Conservation (phyloP, 2,888 invertebrate genomes). For the Apotomis capreana region DNA sequence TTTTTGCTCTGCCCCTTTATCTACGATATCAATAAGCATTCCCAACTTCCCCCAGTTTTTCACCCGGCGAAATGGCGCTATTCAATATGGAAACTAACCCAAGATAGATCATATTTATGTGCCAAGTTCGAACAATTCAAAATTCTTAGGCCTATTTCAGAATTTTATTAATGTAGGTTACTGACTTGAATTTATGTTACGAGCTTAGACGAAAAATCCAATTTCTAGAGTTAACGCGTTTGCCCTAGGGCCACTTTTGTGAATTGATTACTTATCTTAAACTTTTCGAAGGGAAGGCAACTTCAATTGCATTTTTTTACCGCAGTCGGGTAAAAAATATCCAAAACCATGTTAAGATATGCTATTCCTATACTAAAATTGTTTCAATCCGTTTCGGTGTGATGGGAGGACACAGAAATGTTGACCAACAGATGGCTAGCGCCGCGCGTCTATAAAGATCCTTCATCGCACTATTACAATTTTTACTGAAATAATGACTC, state of each 20-base stretch:
- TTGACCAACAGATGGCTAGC: too few species aligned
- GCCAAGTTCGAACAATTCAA: conserved; percentile 33
- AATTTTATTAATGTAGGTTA: background rate
- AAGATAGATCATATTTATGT: conserved; percentile 40
- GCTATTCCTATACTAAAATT: too few species aligned
- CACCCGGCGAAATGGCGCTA: conserved; percentile 29
- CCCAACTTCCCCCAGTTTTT: conserved; percentile 37
- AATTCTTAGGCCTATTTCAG: conserved; percentile 28
- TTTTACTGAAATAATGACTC: too few species aligned
- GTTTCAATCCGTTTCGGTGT: too few species aligned
- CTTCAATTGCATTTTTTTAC: too few species aligned
- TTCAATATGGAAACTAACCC: conserved; percentile 34
- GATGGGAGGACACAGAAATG: too few species aligned
- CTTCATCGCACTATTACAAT: too few species aligned
- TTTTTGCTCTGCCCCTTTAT: conserved; percentile 9
- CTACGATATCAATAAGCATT: conserved; percentile 35
- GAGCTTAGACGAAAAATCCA: conserved; percentile 1
- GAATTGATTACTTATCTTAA: too few species aligned
- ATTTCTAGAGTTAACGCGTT: background rate
- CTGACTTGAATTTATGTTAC: conserved; percentile 2
- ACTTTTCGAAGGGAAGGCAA: too few species aligned
- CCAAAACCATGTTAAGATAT: too few species aligned
- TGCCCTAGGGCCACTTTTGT: background rate
- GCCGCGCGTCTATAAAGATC: too few species aligned
- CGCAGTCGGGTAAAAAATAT: too few species aligned